Base-by-base conservation (phyloP, 2,797 vertebrate species). In the Characodon lateralis region DNA sequence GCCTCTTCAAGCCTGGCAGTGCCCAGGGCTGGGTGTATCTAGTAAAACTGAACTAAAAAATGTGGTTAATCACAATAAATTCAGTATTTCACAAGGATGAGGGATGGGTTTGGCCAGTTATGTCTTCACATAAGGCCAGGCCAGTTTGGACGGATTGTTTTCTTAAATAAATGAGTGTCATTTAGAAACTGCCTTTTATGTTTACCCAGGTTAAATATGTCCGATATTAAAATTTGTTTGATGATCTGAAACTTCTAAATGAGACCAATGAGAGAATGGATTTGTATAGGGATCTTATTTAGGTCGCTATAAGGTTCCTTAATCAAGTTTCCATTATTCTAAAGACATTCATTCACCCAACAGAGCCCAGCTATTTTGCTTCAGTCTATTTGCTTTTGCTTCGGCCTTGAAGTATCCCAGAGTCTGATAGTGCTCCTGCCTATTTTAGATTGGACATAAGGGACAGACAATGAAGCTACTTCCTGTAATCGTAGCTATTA, bases 401-500 rank as follows among this genome's bases (percentile, higher is more conserved):
- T 91, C 83, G 78, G 61, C 87, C 85, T 83, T 88, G 86, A 85
- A 83, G 81, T 83, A 89, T 53, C 78, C 5, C 55, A 69, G 83
- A 53, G 84, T 79, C 82, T 86, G 79, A 90, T 86, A 86, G 84
- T 79, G 63, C 84, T 76, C 78, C 83, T 73, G 76, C 53, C 76
- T 89, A 85, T 90, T 91, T 92, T 80, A 72, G 81, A 91, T 87
- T 84, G 85, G 89, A 84, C 86, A 84, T 89, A 41, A 31, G 89
- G 83, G 91, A 91, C 83, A 81, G 85, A 88, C 80, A 84, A 78
- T 0, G 28, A 86, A 84, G 80, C 83, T 35, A 55, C 85, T 91
- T 94, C 89, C 90, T 92, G 85, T 80, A 87, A 89, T 85, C 31
- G 66, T 73, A 82, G 58, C 84, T 81, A 71, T 84, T 92, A 88